These are phyloP conservation scores for Typhlichthys eigenmanni DNA, from an alignment of 2,797 vertebrate genomes.

Conservation along the genomic window DNA sequence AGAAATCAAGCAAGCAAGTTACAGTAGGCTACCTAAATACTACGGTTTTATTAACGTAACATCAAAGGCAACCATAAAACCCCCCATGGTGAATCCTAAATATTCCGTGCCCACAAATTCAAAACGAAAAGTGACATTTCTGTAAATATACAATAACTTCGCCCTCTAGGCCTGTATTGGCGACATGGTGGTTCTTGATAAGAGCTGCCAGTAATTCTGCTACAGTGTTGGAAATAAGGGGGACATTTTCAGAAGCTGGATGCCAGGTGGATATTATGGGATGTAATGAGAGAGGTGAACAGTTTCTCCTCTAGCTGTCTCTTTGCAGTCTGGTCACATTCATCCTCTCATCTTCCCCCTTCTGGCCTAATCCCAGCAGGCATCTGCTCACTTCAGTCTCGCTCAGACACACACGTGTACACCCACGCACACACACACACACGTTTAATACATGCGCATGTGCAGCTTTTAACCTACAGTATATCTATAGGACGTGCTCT, in stretches of 20 bases:
- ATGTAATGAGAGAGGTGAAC: slow-evolving; percentile 32
- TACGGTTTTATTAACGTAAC: slow-evolving; percentile 3
- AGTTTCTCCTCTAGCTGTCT: slow-evolving; percentile 34
- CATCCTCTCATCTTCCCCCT: slow-evolving; percentile 50
- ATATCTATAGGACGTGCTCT: slow-evolving; percentile 66
- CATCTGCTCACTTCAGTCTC: slow-evolving; percentile 43
- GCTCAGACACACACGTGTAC: slow-evolving; percentile 12
- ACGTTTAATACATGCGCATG: slow-evolving; percentile 8
- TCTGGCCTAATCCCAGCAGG: slow-evolving; percentile 57
- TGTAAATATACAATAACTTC: slow-evolving; percentile 30
- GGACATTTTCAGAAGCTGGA: slow-evolving; percentile 24
- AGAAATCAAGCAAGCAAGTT: no score
- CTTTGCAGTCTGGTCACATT: slow-evolving; percentile 70
- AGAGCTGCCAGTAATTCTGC: slow-evolving; percentile 24
- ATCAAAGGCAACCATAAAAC: slow-evolving; percentile 28
- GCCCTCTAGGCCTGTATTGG: slow-evolving; percentile 29
- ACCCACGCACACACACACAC: slow-evolving; percentile 11
- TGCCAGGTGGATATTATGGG: slow-evolving; percentile 24
- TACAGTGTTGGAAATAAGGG: slow-evolving; percentile 13
- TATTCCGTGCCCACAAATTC: slow-evolving; percentile 19
- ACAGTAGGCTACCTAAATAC: no score
- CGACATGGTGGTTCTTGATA: slow-evolving; percentile 18
- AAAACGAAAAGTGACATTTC: slow-evolving; percentile 28
- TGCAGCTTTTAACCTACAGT: slow-evolving; percentile 57
- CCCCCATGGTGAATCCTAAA: slow-evolving; percentile 41